Evolutionary conservation across 2,113 vertebrate species (phyloP).

Genomic region (Macroglossus sobrinus): DNA sequence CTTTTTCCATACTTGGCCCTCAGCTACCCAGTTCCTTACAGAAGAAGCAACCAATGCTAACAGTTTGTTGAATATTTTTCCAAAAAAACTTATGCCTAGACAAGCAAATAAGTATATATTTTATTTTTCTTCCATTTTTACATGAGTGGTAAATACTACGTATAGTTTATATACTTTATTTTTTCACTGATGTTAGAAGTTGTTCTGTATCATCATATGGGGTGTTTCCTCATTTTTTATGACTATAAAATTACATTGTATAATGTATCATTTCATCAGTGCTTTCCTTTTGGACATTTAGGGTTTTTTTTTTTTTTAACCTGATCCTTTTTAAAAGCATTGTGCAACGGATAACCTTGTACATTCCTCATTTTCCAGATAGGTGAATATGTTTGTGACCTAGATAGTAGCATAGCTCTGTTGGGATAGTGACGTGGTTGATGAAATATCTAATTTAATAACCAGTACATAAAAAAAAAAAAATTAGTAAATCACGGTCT

Average conservation of each 20-base stretch:
- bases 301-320: background rate
- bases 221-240: background rate
- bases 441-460: background rate
- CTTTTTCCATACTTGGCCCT: background rate
- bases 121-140: background rate
- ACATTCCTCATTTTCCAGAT: background rate
- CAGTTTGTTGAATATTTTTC: background rate
- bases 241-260: background rate
- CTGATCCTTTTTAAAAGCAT: conserved; percentile 33
- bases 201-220: background rate
- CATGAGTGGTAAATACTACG: background rate
- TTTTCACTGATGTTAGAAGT: background rate
- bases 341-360: background rate
- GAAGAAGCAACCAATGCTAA: background rate
- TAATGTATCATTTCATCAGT: background rate
- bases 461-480: background rate
- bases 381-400: background rate
- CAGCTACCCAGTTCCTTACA: background rate
- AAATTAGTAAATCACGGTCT: background rate
- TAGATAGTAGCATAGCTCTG: background rate
- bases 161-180: background rate
- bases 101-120: background rate
- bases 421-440: background rate
- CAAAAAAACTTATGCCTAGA: background rate
- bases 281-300: background rate